Evolutionary conservation across 2,797 vertebrate genomes (phyloP).

Genomic region (Hirundo rustica): DNA sequence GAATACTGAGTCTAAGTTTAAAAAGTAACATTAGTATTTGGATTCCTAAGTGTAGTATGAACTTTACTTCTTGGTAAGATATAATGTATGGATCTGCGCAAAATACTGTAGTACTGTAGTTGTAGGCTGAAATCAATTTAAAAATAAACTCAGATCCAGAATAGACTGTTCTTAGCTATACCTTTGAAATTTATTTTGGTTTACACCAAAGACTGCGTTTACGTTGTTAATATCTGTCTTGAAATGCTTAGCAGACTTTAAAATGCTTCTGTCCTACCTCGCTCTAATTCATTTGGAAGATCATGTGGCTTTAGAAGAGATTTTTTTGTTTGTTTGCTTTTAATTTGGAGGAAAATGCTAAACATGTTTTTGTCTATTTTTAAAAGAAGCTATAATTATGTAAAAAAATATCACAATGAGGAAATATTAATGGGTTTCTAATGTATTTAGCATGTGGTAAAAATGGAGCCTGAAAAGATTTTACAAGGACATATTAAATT

Average conservation of each 20-base stretch:
- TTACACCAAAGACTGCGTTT: background rate
- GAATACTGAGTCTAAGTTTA: background rate
- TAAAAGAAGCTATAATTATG: constrained; percentile 40
- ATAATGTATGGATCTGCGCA: background rate
- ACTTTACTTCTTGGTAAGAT: background rate
- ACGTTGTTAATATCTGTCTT: background rate
- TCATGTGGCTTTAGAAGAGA: background rate
- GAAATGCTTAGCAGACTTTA: background rate
- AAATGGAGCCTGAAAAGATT: constrained; percentile 18
- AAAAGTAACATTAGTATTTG: background rate
- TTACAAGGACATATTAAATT: background rate
- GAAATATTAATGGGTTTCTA: constrained; percentile 6
- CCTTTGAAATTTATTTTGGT: constrained; percentile 1
- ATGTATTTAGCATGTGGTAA: constrained; percentile 4
- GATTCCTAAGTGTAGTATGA: background rate
- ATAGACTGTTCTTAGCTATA: background rate
- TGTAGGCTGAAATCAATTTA: background rate
- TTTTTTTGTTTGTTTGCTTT: background rate
- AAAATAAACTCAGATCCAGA: background rate
- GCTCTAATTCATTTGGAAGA: background rate
- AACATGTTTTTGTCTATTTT: constrained; percentile 36
- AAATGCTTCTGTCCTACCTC: background rate
- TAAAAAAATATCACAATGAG: constrained; percentile 29
- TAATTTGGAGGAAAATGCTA: background rate
- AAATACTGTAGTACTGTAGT: background rate